Evolutionary conservation across 2,888 invertebrate genomes (phyloP), one percentile per base, ranked within the genome.

Genomic region (Lomographa bimaculata): DNA sequence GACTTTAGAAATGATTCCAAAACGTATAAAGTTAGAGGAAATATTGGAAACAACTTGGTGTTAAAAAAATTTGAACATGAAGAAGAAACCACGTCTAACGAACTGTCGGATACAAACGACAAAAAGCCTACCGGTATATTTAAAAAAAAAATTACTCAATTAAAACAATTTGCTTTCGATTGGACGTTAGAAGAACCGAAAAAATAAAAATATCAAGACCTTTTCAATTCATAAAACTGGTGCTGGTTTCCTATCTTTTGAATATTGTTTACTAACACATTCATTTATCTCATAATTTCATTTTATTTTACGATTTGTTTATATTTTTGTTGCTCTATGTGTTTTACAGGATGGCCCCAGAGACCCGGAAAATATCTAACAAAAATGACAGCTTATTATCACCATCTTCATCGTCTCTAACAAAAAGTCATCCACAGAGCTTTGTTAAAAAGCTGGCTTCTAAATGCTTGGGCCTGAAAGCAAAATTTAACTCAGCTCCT

Each of bases 361-460:
- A 80, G 79, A 82, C 79, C 83, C 85, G 78, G 79, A 82, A 82
- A 82, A 77, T 70, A 60, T 79, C 73, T 83, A 85, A 87, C 72
- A 70, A 68, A 70, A 75, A 69, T 68, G 71, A 81, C 66, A 79
- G 85, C 84, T 75, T 77, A 54, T 60, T 79, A 69, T 71, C 76
- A 65, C 77, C 83, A 71, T 80, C 86, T 60, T 77, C 85, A 71
- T 85, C 86, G 53, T 74, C 76, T 60, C 55, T 87, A 79, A 86
- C 79, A 60, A 86, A 86, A 70, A 75, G 60, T 62, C 76, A 81
- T 62, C 71, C 80, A 59, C 83, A 82, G 65, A 87, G 83, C 79
- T 87, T 89, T 70, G 89, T 87, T 42, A 82, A 85, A 81, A 85
- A 84, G 81, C 81, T 90, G 79, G 89, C 90, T 76, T 85, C 89